Evolutionary conservation across 2,888 invertebrate genomes (phyloP).

Genomic region (Euphydryas editha): DNA sequence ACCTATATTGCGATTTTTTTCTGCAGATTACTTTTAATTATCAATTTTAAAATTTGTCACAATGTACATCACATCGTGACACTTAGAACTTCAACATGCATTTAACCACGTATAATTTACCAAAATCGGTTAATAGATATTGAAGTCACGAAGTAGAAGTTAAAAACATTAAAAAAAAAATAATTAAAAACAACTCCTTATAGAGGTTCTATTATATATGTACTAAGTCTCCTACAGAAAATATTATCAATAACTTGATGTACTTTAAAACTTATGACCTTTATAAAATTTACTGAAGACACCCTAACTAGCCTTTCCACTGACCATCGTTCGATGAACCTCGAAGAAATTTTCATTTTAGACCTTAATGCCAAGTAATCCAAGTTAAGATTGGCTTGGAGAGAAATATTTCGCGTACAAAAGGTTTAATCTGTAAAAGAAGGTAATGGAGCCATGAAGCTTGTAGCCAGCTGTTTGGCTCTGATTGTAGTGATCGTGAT

Average conservation of each 20-base stretch:
- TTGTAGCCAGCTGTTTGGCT: slow-evolving; percentile 65
- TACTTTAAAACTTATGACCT: slow-evolving; percentile 8
- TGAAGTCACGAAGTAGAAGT: too few species aligned
- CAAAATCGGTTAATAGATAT: too few species aligned
- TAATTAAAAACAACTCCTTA: too few species aligned
- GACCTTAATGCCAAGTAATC: neutral
- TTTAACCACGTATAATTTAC: too few species aligned
- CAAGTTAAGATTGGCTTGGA: neutral
- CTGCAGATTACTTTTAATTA: too few species aligned
- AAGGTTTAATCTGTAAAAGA: slow-evolving; percentile 17
- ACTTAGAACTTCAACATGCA: too few species aligned
- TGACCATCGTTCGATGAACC: slow-evolving; percentile 20
- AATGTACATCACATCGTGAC: too few species aligned
- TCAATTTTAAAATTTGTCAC: too few species aligned
- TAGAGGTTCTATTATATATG: too few species aligned
- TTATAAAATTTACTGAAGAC: slow-evolving; percentile 15
- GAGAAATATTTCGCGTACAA: slow-evolving; percentile 8
- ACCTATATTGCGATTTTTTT: too few species aligned
- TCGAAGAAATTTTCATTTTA: slow-evolving; percentile 4
- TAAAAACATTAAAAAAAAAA: too few species aligned
- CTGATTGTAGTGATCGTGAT: slow-evolving; percentile 62
- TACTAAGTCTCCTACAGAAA: neutral
- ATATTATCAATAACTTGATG: neutral
- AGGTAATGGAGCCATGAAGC: slow-evolving; percentile 12
- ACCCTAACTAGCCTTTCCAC: neutral